Evolutionary conservation across 2,888 invertebrate species (phyloP).

Genomic region (Dexiosoma caninum): DNA sequence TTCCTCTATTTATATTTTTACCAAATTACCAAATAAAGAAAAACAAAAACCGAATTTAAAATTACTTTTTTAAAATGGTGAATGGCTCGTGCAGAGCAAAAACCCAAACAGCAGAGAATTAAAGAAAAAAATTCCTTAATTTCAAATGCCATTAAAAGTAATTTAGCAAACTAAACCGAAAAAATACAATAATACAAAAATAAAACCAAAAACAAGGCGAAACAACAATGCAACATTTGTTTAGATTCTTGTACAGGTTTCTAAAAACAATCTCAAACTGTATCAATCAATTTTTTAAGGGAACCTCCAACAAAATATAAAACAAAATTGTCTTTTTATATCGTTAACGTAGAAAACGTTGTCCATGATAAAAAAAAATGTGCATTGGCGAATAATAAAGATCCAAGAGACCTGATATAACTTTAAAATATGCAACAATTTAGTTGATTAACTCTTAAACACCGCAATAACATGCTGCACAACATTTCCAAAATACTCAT

Average conservation of each 20-base stretch:
- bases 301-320: too few relatives aligned
- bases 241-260: conserved; percentile 25
- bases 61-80: conserved; percentile 31
- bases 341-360: too few relatives aligned
- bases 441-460: background rate
- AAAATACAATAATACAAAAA: background rate
- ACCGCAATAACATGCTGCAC: too few relatives aligned
- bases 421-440: background rate
- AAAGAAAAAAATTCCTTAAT: conserved; percentile 38
- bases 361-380: background rate
- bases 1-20: too few relatives aligned
- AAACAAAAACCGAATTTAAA: conserved; percentile 8
- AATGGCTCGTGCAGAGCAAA: conserved; percentile 43
- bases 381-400: background rate
- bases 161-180: conserved; percentile 28
- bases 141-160: conserved; percentile 56
- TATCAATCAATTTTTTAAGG: conserved; percentile 10
- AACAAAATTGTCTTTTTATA: background rate
- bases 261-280: conserved; percentile 11
- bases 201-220: background rate
- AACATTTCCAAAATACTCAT: background rate
- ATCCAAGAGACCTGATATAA: too few relatives aligned
- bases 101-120: background rate
- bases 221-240: conserved; percentile 17
- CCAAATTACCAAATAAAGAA: conserved; percentile 4